Base-by-base conservation (phyloP, 1,140 invertebrate genomes). In the Adelges cooleyi region DNA sequence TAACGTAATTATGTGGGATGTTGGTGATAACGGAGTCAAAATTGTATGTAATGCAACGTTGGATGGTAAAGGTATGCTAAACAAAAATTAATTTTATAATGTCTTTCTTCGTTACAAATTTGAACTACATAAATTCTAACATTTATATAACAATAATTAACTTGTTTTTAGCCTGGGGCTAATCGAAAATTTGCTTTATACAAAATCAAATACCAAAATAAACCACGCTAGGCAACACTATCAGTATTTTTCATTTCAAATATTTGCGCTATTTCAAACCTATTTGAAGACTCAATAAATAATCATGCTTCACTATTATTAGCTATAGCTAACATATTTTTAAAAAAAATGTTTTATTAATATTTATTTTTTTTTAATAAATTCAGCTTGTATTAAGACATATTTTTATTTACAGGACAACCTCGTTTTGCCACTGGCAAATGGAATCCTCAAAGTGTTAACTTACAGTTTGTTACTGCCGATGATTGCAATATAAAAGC, bases 381-480 rank as follows among this genome's bases (percentile, higher is more conserved):
- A 54, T 52, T 50, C 42, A 1, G 13, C 27, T 51, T 42, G 17
- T 53, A n/a, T n/a, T n/a, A n/a, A n/a, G n/a, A n/a, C n/a, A n/a
- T n/a, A n/a, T n/a, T n/a, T n/a, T n/a, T n/a, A n/a, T 23, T 17
- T 1, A 40, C 53, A 71, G 70, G 70, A 8, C 83, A 84, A 68
- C 83, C 84, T 40, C 86, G 86, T 71, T 84, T 92, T 68, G 87
- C 84, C 6, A 85, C 81, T 68, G 91, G 90, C 1, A 88, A 91
- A 75, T 98, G 93, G 93, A 93, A 92, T 76, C 92, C 92, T 23
- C 92, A 95, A 73, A 89, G 94, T 73, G 88, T 87, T 70, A 86
- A 86, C 49, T 84, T 85, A 70, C 86, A 92, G 73, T 86, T 96
- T 73, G 84, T 86, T 17, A 84, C 88, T 1, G 78, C 92, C 13